A percentile compares a stretch with the other conserved stretches of the same genome.
Conservation (phyloP, 2,888 invertebrate species). For the Drosophila conformis region DNA sequence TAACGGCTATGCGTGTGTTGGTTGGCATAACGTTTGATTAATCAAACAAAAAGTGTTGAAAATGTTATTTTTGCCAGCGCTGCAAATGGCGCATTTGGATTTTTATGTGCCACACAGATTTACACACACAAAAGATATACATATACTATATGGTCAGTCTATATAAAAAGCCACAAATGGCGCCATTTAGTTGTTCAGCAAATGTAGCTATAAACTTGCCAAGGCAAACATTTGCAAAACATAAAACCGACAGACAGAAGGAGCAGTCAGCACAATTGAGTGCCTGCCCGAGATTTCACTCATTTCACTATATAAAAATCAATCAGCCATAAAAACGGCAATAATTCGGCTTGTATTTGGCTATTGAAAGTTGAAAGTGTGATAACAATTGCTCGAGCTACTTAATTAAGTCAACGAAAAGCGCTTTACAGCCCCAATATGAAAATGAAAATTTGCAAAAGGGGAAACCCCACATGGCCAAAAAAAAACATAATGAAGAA, state of each 20-base stretch:
- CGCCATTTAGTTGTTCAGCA: slow-evolving; percentile 50
- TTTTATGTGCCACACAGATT: slow-evolving; percentile 75
- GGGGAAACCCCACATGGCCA: slow-evolving; percentile 11
- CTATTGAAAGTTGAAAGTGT: slow-evolving; percentile 32
- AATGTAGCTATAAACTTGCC: slow-evolving; percentile 75
- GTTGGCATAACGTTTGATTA: slow-evolving; percentile 63
- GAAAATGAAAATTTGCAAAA: slow-evolving; percentile 31
- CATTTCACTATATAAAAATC: slow-evolving; percentile 32
- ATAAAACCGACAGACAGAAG: slow-evolving; percentile 64
- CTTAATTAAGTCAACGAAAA: slow-evolving; percentile 59
- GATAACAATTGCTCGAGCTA: slow-evolving; percentile 46
- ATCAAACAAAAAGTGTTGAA: slow-evolving; percentile 79
- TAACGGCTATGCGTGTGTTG: slow-evolving; percentile 21
- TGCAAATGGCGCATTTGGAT: slow-evolving; percentile 76
- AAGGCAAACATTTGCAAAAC: slow-evolving; percentile 78
- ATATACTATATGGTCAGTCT: slow-evolving; percentile 40
- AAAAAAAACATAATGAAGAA: slow-evolving; percentile 36
- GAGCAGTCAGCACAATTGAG: slow-evolving; percentile 24
- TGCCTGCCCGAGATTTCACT: slow-evolving; percentile 26
- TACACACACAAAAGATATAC: slow-evolving; percentile 26
- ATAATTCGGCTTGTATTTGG: slow-evolving; percentile 41
- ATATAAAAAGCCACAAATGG: slow-evolving; percentile 74
- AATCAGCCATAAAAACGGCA: slow-evolving; percentile 63
- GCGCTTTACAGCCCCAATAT: slow-evolving; percentile 31
- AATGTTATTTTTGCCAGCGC: slow-evolving; percentile 77